These are phyloP conservation scores for Allolobophora icterica DNA, from an alignment of 2,888 invertebrate species.

Conservation along the genomic window DNA sequence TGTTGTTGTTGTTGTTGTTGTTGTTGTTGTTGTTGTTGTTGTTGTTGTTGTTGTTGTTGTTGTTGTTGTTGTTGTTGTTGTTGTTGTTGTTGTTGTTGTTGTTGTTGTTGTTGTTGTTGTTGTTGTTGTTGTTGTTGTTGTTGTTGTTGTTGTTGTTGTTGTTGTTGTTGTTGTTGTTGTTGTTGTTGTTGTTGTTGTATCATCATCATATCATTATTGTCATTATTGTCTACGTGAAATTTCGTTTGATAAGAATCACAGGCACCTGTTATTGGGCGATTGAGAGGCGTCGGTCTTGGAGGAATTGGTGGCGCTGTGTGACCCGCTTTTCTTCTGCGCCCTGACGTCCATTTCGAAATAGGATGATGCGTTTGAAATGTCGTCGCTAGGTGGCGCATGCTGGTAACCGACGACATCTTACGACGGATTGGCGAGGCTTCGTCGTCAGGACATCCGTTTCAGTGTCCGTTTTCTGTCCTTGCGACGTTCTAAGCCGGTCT, in stretches of 20 bases:
- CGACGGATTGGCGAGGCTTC: background rate
- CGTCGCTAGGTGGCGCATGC: conserved; percentile 14
- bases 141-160: too few species aligned
- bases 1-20: too few species aligned
- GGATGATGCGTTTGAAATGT: background rate
- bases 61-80: too few species aligned
- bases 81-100: too few species aligned
- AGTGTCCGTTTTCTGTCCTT: background rate
- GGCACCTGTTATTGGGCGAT: background rate
- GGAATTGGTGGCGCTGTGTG: background rate
- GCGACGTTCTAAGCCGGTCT: background rate
- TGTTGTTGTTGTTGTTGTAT: too few species aligned
- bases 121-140: too few species aligned
- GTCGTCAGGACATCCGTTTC: background rate
- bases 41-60: too few species aligned
- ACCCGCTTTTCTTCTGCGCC: background rate
- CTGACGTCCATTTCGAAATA: background rate
- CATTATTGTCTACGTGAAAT: background rate
- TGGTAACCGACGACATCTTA: conserved; percentile 13
- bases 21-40: too few species aligned
- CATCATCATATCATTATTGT: background rate
- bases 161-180: too few species aligned
- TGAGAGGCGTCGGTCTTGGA: background rate
- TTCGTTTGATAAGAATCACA: background rate
- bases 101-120: too few species aligned